phyloP scores from a whole-genome alignment of 2,113 vertebrate genomes.

The Cheilinus undulatus region DNA sequence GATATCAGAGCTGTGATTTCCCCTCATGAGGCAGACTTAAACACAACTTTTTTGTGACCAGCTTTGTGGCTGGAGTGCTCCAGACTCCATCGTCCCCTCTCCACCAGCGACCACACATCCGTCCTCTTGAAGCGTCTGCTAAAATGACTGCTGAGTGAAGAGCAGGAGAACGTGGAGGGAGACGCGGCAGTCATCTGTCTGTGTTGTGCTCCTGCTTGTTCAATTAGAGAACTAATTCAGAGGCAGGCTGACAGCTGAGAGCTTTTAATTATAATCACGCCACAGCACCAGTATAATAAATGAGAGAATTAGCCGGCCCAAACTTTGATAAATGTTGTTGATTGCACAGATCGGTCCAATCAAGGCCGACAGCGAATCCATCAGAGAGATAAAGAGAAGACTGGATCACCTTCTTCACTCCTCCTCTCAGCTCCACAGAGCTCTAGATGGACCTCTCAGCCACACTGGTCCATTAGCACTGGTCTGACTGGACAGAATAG shows the following conservation, averaged over 20 bases:
- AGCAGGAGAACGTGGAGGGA: slow-evolving; percentile 3
- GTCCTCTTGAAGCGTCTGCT: too few relatives aligned
- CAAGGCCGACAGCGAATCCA: slow-evolving; percentile 29
- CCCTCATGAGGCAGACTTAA: too few relatives aligned
- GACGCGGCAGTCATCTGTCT: slow-evolving; percentile 44
- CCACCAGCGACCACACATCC: too few relatives aligned
- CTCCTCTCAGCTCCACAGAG: too few relatives aligned
- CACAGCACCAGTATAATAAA: slow-evolving; percentile 46
- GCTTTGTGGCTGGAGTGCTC: too few relatives aligned
- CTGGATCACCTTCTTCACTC: too few relatives aligned
- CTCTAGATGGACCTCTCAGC: too few relatives aligned
- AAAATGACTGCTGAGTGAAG: slow-evolving; percentile 18
- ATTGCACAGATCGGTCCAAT: slow-evolving; percentile 53
- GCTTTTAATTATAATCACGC: slow-evolving; percentile 66
- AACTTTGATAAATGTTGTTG: slow-evolving; percentile 70
- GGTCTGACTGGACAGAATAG: too few relatives aligned
- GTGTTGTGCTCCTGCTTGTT: slow-evolving; percentile 52
- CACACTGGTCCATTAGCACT: too few relatives aligned
- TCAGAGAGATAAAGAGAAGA: slow-evolving; percentile 1
- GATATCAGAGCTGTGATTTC: too few relatives aligned
- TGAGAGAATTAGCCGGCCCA: slow-evolving; percentile 52
- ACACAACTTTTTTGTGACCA: too few relatives aligned
- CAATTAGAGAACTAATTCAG: slow-evolving; percentile 63
- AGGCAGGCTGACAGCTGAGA: slow-evolving; percentile 55
- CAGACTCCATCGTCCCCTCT: too few relatives aligned